These are phyloP conservation scores for Amphipyra tragopoginis DNA, from an alignment of 2,888 invertebrate species.

Conservation along the genomic window DNA sequence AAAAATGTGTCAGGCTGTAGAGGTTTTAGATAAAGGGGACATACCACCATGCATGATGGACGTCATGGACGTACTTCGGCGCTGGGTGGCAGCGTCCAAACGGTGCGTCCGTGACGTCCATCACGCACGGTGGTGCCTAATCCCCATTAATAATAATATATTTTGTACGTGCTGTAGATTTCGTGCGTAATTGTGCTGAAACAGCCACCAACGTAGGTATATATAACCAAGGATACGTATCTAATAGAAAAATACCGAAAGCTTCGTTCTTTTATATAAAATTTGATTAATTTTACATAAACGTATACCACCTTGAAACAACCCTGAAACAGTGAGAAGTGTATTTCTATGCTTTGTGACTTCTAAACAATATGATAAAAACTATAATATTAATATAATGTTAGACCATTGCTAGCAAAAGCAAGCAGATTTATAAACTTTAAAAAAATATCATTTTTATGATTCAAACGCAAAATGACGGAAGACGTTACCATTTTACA, in stretches of 20 bases:
- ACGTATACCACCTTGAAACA: neutral
- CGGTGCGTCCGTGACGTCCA: too few relatives aligned
- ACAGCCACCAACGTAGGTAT: neutral
- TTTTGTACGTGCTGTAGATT: neutral
- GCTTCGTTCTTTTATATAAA: too few relatives aligned
- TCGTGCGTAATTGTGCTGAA: neutral
- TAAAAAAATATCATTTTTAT: slow-evolving; percentile 7
- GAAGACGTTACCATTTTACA: slow-evolving; percentile 33
- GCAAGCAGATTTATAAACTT: slow-evolving; percentile 20
- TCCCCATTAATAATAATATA: neutral
- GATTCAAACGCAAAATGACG: slow-evolving; percentile 31
- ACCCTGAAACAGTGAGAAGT: neutral
- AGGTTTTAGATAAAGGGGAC: too few relatives aligned
- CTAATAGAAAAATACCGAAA: too few relatives aligned
- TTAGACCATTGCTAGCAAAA: slow-evolving; percentile 4
- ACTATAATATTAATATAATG: slow-evolving; percentile 11
- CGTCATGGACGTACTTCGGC: too few relatives aligned
- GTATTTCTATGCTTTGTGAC: slow-evolving; percentile 7
- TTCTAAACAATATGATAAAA: slow-evolving; percentile 10
- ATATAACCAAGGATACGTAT: neutral
- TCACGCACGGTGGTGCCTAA: too few relatives aligned
- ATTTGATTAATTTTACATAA: too few relatives aligned
- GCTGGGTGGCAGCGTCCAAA: too few relatives aligned
- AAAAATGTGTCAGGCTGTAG: too few relatives aligned
- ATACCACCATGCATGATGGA: too few relatives aligned